Evolutionary conservation across 2,797 vertebrate genomes (phyloP), one percentile per base, ranked within the genome.

Genomic region (Ctenosaura bakeri): DNA sequence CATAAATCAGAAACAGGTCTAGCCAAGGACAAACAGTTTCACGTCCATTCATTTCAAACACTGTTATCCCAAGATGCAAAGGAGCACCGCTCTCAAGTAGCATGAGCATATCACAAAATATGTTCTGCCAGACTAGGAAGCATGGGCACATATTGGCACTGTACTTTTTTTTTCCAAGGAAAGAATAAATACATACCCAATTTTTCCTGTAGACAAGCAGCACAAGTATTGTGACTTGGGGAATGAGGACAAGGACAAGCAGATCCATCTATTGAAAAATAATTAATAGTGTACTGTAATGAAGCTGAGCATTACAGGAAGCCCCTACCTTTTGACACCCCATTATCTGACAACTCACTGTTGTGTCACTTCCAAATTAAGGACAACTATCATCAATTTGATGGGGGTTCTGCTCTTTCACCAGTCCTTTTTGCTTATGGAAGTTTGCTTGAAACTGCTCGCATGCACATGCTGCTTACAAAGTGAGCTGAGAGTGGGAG

Each of bases 131-230:
- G 26, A 69, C 9, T 9, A 69, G 26, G 64, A 69, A 69, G 26
- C 64, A 69, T 69, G 29, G 64, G 8, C 26, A 69, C 26, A 69
- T 22, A 69, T 3, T 69, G 64, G 24, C 10, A 29, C 26, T 32
- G 8, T 8, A 69, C 9, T 2, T 22, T 62, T 22, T 66, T 76
- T 42, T 42, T 20, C 13, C 2, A 8, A 38, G 14, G 18, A 35
- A 85, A 90, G 22, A 85, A 13, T 4, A 89, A 22, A 20, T 92
- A 93, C 92, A 59, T 95, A 95, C 85, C 92, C 94, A 89, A 38
- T 94, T 86, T 94, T 94, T 78, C 91, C 94, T 56, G 16, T 1
- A 2, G 96, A 85, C 87, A 95, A 46, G 54, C 32, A 95, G 62
- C 24, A 89, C 32, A n/a, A 52, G 83, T 83, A 95, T 29, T 87